A percentile compares a stretch with the other conserved stretches of the same genome.
These are phyloP conservation scores for Achlya flavicornis DNA, from an alignment of 2,888 invertebrate species.

Conservation along the genomic window DNA sequence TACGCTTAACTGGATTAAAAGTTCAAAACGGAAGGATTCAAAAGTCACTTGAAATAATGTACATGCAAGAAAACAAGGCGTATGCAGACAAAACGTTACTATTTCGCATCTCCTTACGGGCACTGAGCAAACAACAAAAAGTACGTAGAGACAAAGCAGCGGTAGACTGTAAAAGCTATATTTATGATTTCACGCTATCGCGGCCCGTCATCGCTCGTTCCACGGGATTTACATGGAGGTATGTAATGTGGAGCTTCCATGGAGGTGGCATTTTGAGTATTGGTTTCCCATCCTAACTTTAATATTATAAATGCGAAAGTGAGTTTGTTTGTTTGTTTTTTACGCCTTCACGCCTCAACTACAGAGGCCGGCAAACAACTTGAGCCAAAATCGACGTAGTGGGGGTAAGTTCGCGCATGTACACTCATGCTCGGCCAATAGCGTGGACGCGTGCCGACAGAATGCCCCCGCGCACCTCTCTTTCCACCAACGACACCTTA, in stretches of 20 bases:
- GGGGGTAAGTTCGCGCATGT: no score
- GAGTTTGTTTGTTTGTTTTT: no score
- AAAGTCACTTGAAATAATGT: constrained; percentile 12
- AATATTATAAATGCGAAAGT: no score
- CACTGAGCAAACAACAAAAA: constrained; percentile 28
- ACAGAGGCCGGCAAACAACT: no score
- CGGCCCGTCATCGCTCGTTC: constrained; percentile 60
- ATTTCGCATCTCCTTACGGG: constrained; percentile 32
- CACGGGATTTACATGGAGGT: constrained; percentile 34
- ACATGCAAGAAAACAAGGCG: constrained; percentile 13
- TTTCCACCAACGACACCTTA: no score
- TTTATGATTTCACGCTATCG: constrained; percentile 77
- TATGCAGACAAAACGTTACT: constrained; percentile 27
- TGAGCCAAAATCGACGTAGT: no score
- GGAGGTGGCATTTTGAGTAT: not conserved
- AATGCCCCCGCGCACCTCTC: no score
- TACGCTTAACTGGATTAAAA: not conserved
- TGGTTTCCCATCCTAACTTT: no score
- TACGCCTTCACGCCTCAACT: no score
- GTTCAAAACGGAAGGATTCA: not conserved
- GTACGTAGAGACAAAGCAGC: constrained; percentile 39
- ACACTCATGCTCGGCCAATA: no score
- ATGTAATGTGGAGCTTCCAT: constrained; percentile 16
- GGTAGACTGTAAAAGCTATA: constrained; percentile 56
- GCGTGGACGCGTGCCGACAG: no score